These are phyloP conservation scores for Oligia fasciuncula DNA, from an alignment of 2,888 invertebrate genomes.

Conservation along the genomic window DNA sequence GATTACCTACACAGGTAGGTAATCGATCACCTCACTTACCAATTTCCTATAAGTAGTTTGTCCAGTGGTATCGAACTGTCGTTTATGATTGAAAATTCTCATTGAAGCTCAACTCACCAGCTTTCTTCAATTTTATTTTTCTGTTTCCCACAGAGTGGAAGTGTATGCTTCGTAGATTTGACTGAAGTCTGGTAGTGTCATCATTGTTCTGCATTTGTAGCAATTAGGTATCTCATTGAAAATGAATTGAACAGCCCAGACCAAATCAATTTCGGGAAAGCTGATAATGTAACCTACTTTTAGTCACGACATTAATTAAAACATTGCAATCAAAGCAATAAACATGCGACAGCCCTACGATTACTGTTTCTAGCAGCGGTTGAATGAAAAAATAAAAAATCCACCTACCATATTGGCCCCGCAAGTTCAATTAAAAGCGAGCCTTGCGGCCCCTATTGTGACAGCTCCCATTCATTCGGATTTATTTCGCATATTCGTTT, in stretches of 20 bases:
- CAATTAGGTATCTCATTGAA: not conserved
- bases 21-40: not conserved
- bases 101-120: not conserved
- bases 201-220: not conserved
- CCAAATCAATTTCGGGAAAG: not conserved
- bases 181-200: not conserved
- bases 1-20: not conserved
- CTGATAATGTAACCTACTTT: not conserved
- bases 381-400: conserved; percentile 84
- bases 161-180: not conserved
- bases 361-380: conserved; percentile 72
- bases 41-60: not conserved
- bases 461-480: conserved; percentile 79
- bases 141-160: not conserved
- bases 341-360: conserved; percentile 73
- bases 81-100: not conserved
- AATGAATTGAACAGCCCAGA: not conserved
- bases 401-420: conserved; percentile 84
- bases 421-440: conserved; percentile 75
- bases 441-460: conserved; percentile 76
- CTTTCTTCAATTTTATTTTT: not conserved
- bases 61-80: not conserved
- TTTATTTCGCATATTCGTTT: conserved; percentile 81
- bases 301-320: conserved; percentile 15
- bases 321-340: conserved; percentile 9